Conservation (phyloP, 2,888 invertebrate species). For the Xestia xanthographa region DNA sequence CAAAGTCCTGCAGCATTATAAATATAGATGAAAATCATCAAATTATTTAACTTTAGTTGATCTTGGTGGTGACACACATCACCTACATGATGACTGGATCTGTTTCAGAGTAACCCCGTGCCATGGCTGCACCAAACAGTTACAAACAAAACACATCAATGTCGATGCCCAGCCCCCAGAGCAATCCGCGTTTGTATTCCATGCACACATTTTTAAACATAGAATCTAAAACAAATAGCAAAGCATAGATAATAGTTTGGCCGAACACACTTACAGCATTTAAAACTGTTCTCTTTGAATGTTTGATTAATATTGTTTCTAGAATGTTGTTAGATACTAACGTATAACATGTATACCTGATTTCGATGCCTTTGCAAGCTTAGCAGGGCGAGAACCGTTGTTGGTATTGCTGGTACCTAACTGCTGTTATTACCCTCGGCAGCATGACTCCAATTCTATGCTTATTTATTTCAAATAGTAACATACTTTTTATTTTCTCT, state of each 20-base stretch:
- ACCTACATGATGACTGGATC: neutral
- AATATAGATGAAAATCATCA: neutral
- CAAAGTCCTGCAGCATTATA: neutral
- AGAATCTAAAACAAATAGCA: slow-evolving; percentile 44
- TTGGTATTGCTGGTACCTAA: slow-evolving; percentile 86
- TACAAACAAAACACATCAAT: slow-evolving; percentile 95
- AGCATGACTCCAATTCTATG: slow-evolving; percentile 87
- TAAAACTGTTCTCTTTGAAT: slow-evolving; percentile 66
- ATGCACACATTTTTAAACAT: slow-evolving; percentile 60
- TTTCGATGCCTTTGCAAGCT: slow-evolving; percentile 83
- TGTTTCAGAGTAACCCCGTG: slow-evolving; percentile 64
- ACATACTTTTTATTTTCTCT: slow-evolving; percentile 78
- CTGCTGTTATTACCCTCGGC: slow-evolving; percentile 78
- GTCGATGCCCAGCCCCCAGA: slow-evolving; percentile 93
- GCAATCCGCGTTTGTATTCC: slow-evolving; percentile 93
- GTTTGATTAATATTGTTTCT: slow-evolving; percentile 69
- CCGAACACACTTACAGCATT: slow-evolving; percentile 68
- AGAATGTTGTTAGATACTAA: slow-evolving; percentile 87
- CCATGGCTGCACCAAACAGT: slow-evolving; percentile 95
- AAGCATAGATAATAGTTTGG: slow-evolving; percentile 70
- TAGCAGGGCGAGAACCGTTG: slow-evolving; percentile 80
- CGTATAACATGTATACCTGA: slow-evolving; percentile 69
- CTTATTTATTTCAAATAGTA: slow-evolving; percentile 81
- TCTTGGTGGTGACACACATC: neutral
- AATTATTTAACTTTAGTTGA: neutral